Base-by-base conservation (phyloP, 1,140 invertebrate species). In the Potamilus streckersoni region DNA sequence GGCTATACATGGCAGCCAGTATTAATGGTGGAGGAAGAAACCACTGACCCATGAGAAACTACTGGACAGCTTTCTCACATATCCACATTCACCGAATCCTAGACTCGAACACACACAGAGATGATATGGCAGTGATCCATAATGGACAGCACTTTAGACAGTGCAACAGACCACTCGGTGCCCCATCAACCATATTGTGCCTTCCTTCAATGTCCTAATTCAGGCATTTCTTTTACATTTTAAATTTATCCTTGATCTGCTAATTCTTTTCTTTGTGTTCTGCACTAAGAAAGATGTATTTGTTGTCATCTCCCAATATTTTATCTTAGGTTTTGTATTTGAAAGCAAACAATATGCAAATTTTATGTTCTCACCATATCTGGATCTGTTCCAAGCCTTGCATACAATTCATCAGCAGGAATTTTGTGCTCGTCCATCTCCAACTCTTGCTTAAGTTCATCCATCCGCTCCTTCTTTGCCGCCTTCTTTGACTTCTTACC, bases 371-470 rank as follows among this genome's bases (percentile, higher is more conserved):
- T 58, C 65, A 83, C 96, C 92, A 95, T 96, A 92, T 97, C 95
- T 81, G 96, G 95, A 92, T 98, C 95, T 89, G 96, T 96, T 88
- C 95, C 94, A 92, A 98, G 96, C 92, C 96, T 93, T 92, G 96
- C 94, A 92, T 96, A 97, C 80, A 99, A 92, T 92, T 99, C 97
- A 91, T 98, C 96, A 81, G 97, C 93, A 89, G 96, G 93, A 90
- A 99, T 95, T 93, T 96, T 98, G 92, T 99, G 98, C 92, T 95
- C 96, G 91, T 99, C 97, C 89, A 98, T 97, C 90, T 96, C 95
- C 92, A 98, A 94, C 93, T 98, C 97, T 91, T 98, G 96, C 92
- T 98, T 98, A 87, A 98, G 93, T 91, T 97, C 96, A 92, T 98
- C 96, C 92, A 98, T 93, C 91, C 97, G 69, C 94, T 90, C 79